Evolutionary conservation across 2,888 invertebrate species (phyloP).

Genomic region (Tenthredo livida): DNA sequence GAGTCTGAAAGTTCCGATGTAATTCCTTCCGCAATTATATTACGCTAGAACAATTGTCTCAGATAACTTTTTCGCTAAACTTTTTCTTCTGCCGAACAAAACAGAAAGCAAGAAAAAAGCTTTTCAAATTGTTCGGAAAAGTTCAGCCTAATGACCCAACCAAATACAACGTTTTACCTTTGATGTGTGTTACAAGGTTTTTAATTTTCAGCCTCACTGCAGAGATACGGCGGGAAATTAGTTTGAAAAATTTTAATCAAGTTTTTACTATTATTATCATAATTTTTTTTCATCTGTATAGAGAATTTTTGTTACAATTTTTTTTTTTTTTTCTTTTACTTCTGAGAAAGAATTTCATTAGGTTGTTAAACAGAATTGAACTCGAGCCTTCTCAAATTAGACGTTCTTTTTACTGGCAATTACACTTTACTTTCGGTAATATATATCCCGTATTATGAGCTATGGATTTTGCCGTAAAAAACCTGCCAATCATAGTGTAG

Average conservation of each 20-base stretch:
- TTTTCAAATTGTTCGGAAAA: not conserved
- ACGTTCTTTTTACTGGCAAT: not conserved
- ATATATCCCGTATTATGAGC: constrained; percentile 15
- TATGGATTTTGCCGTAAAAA: constrained; percentile 21
- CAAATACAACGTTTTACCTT: not conserved
- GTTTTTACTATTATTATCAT: not conserved
- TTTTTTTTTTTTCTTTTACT: not conserved
- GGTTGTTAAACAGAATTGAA: not conserved
- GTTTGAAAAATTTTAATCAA: constrained; percentile 12
- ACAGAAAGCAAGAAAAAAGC: not conserved
- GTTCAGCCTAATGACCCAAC: not conserved
- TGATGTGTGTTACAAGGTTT: not conserved
- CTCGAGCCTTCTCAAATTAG: not conserved
- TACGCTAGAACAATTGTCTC: not conserved
- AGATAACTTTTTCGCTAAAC: not conserved
- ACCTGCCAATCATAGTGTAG: constrained; percentile 2
- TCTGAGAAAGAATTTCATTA: not conserved
- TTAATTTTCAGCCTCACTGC: not conserved
- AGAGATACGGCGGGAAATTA: not conserved
- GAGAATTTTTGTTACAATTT: too few species aligned
- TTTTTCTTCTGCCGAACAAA: not conserved
- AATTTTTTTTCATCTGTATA: not conserved
- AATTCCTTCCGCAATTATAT: not conserved
- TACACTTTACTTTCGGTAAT: not conserved
- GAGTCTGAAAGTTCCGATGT: not conserved